Evolutionary conservation across 2,888 invertebrate genomes (phyloP).

Genomic region (Chirona hameri): DNA sequence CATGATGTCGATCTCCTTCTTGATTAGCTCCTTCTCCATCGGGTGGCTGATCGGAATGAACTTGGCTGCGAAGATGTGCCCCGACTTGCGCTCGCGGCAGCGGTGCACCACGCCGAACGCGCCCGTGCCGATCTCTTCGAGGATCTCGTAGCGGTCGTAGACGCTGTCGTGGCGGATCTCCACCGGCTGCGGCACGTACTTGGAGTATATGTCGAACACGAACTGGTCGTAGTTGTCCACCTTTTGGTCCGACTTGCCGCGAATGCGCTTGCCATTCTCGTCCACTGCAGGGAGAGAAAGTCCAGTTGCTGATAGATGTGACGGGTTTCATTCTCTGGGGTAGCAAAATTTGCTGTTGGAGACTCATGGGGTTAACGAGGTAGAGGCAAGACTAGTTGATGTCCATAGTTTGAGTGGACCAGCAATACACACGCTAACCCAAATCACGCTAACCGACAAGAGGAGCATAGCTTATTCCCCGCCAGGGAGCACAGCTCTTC

Average conservation of each 20-base stretch:
- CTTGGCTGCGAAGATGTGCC: conserved; percentile 97
- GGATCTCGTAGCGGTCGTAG: conserved; percentile 96
- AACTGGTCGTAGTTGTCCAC: conserved; percentile 94
- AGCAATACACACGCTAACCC: too few species aligned
- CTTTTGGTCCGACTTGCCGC: conserved; percentile 83
- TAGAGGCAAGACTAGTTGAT: too few species aligned
- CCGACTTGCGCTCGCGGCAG: conserved; percentile 92
- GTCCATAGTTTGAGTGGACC: too few species aligned
- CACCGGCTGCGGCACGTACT: conserved; percentile 95
- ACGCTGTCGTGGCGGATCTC: conserved; percentile 88
- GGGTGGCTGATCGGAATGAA: conserved; percentile 93
- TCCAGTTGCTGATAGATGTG: too few species aligned
- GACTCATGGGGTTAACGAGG: too few species aligned
- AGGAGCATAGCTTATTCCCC: too few species aligned
- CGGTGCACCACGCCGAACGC: conserved; percentile 99
- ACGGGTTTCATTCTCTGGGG: too few species aligned
- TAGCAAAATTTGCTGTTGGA: too few species aligned
- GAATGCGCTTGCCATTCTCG: conserved; percentile 79
- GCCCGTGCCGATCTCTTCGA: conserved; percentile 99
- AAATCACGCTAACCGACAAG: too few species aligned
- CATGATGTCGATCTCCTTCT: conserved; percentile 98
- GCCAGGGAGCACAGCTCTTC: too few species aligned
- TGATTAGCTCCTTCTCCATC: conserved; percentile 94
- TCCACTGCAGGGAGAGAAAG: conserved; percentile 57
- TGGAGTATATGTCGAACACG: conserved; percentile 96